Percentiles rank a stretch among this genome's conserved stretches.
Evolutionary conservation across 1,140 invertebrate species (phyloP).

Genomic region (Pinna nobilis): DNA sequence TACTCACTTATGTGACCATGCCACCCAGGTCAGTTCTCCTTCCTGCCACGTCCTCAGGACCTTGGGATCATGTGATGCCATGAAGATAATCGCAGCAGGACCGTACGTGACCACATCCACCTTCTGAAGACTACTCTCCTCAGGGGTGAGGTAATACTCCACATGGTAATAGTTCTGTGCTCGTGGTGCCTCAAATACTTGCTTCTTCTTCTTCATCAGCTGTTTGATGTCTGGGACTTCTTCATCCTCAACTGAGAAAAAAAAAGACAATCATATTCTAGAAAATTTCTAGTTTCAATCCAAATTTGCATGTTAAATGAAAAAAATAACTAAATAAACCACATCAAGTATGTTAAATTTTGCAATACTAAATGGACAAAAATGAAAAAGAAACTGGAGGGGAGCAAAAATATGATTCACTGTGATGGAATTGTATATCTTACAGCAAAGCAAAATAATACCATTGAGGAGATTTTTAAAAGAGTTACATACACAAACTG

Average conservation of each 20-base stretch:
- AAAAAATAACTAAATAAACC: neutral
- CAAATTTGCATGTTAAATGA: neutral
- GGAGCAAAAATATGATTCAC: neutral
- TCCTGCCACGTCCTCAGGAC: slow-evolving; percentile 72
- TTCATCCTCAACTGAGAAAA: slow-evolving; percentile 57
- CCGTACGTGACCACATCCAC: slow-evolving; percentile 72
- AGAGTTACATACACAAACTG: too few species aligned
- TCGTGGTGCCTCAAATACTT: slow-evolving; percentile 64
- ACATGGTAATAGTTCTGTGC: slow-evolving; percentile 72
- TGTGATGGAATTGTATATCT: neutral
- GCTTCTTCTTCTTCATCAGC: slow-evolving; percentile 64
- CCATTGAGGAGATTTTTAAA: too few species aligned
- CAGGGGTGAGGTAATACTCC: slow-evolving; percentile 71
- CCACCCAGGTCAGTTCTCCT: slow-evolving; percentile 71
- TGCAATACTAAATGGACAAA: neutral
- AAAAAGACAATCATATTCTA: neutral
- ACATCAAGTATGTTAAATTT: neutral
- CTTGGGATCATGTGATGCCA: slow-evolving; percentile 64
- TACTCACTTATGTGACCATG: slow-evolving; percentile 71
- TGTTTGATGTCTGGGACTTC: slow-evolving; percentile 61
- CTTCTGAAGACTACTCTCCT: slow-evolving; percentile 60
- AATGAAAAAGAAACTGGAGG: neutral
- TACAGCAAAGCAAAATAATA: too few species aligned
- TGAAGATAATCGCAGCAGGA: slow-evolving; percentile 70
- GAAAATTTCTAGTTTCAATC: neutral